Evolutionary conservation across 30 jellyfish, hydroid and myxozoan species (phyloP).

Genomic region (Chrysaora quinquecirrha): DNA sequence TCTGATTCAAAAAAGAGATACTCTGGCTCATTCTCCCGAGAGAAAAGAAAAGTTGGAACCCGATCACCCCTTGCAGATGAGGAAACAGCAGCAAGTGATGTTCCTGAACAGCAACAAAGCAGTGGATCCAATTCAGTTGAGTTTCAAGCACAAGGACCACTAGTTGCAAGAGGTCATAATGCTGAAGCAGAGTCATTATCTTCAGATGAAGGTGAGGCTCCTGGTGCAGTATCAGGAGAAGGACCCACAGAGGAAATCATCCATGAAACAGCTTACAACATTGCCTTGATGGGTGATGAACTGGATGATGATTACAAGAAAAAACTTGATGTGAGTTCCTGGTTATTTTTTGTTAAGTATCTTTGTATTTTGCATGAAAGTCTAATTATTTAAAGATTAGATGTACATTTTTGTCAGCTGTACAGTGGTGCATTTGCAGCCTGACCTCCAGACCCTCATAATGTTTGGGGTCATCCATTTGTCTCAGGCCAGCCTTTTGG

Average conservation of each 20-base stretch:
- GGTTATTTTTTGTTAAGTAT: background rate
- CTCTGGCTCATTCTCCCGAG: background rate
- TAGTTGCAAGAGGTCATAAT: background rate
- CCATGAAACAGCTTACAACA: constrained; percentile 6
- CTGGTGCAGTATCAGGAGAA: background rate
- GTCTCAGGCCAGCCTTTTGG: background rate
- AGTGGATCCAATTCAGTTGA: background rate
- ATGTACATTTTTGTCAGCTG: background rate
- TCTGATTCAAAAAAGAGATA: background rate
- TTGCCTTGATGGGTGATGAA: constrained; percentile 40
- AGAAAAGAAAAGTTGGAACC: too few relatives aligned
- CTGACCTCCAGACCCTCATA: too few relatives aligned
- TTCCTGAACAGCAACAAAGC: too few relatives aligned
- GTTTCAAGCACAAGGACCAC: background rate
- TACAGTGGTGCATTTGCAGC: too few relatives aligned
- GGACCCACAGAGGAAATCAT: background rate
- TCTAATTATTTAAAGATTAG: background rate
- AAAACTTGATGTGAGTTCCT: constrained; percentile 1
- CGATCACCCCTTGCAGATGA: too few relatives aligned
- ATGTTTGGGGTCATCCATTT: background rate
- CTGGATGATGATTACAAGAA: constrained; percentile 13
- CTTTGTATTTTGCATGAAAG: background rate
- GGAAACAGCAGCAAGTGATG: too few relatives aligned
- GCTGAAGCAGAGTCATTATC: background rate
- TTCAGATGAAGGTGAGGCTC: background rate